These are phyloP conservation scores for Todiramphus saurophagus DNA, from an alignment of 2,113 vertebrate species.

Conservation along the genomic window DNA sequence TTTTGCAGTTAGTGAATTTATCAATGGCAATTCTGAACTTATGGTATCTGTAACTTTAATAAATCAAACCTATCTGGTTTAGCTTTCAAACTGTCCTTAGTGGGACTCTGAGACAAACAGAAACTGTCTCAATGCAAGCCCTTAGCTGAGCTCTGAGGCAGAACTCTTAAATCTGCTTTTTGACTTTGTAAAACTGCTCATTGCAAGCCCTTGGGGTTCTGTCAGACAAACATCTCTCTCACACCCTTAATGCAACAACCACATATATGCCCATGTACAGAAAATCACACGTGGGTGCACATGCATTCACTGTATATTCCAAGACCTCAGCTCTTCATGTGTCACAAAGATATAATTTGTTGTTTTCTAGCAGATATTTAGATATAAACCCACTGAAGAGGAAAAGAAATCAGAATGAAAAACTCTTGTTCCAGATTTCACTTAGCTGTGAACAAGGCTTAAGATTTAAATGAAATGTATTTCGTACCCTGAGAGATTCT, in stretches of 20 bases:
- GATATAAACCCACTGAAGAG: neutral
- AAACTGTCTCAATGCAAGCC: no score
- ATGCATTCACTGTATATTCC: neutral
- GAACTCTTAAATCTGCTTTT: neutral
- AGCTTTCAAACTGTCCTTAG: no score
- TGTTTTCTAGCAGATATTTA: neutral
- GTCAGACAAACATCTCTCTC: neutral
- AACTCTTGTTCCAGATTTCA: neutral
- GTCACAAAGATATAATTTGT: neutral
- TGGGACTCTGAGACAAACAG: no score
- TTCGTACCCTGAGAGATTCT: slow-evolving; percentile 26
- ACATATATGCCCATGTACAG: no score
- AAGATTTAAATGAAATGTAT: slow-evolving; percentile 41
- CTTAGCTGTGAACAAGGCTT: slow-evolving; percentile 52
- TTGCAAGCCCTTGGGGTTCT: neutral
- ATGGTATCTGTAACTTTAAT: no score
- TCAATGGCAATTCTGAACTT: no score
- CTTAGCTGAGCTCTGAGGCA: neutral
- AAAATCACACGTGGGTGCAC: fast-evolving
- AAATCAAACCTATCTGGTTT: no score
- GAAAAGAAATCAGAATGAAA: neutral
- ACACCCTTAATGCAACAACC: neutral
- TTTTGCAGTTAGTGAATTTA: no score
- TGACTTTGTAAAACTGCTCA: neutral
- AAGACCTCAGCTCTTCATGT: neutral